A percentile compares a stretch with the other conserved stretches of the same genome.
These are phyloP conservation scores for Apotomis turbidana DNA, from an alignment of 2,888 invertebrate species.

Conservation along the genomic window DNA sequence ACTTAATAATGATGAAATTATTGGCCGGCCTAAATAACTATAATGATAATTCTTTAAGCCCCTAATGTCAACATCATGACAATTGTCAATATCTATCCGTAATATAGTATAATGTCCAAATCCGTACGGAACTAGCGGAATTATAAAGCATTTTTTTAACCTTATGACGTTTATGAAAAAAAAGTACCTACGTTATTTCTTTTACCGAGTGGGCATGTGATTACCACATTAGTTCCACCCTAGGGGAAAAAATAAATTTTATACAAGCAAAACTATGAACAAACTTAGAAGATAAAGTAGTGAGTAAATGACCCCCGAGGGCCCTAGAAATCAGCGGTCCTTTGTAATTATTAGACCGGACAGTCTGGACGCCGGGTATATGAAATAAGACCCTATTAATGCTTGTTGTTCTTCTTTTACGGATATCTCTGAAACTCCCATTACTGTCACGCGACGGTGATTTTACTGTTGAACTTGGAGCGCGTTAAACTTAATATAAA, in stretches of 20 bases:
- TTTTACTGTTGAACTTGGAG: background rate
- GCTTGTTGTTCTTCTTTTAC: conserved; percentile 25
- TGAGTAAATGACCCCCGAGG: background rate
- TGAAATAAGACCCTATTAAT: conserved; percentile 23
- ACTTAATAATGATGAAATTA: too few species aligned
- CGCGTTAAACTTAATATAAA: background rate
- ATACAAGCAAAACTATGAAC: conserved; percentile 15
- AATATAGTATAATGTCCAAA: too few species aligned
- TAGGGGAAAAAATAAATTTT: conserved; percentile 6
- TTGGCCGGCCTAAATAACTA: too few species aligned
- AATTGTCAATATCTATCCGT: too few species aligned
- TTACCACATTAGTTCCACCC: background rate
- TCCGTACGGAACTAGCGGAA: too few species aligned
- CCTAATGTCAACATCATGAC: too few species aligned
- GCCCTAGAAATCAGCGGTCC: background rate
- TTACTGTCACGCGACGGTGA: conserved; percentile 13
- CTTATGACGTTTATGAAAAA: too few species aligned
- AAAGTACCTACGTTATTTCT: too few species aligned
- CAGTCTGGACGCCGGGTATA: conserved; percentile 4
- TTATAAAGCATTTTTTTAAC: too few species aligned
- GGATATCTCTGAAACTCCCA: conserved; percentile 6
- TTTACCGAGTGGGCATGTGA: too few species aligned
- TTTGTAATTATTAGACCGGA: conserved; percentile 15
- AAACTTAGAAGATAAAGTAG: conserved; percentile 15
- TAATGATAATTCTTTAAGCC: too few species aligned